A percentile compares a stretch with the other conserved stretches of the same genome.
Conservation (phyloP, 2,888 invertebrate genomes). For the Dione vanillae region DNA sequence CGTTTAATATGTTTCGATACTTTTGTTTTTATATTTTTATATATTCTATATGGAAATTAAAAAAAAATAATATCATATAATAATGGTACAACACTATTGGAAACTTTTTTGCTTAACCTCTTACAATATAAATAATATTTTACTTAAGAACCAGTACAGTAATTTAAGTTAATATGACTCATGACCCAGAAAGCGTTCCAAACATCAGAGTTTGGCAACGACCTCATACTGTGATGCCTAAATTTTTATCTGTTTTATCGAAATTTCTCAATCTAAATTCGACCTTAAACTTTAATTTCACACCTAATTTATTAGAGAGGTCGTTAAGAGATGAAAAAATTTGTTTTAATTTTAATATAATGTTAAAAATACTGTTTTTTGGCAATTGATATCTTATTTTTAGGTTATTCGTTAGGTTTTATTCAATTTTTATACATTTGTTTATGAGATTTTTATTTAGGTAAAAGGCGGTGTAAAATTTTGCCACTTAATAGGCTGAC, state of each 20-base stretch:
- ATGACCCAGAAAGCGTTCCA: conserved; percentile 39
- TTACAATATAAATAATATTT: neutral
- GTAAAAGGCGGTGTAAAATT: too few relatives aligned
- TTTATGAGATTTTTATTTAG: too few relatives aligned
- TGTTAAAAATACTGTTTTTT: neutral
- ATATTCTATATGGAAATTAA: too few relatives aligned
- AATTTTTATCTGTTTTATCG: conserved; percentile 18
- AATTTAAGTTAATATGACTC: conserved; percentile 22
- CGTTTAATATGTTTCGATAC: too few relatives aligned
- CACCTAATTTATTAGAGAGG: neutral
- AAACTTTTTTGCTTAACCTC: neutral
- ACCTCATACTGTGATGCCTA: conserved; percentile 10
- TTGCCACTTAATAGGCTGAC: too few relatives aligned
- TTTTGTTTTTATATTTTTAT: too few relatives aligned
- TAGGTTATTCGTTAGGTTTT: too few relatives aligned
- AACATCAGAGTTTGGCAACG: conserved; percentile 31
- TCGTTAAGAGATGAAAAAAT: neutral
- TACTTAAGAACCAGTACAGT: neutral
- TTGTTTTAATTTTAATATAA: neutral
- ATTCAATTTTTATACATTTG: too few relatives aligned
- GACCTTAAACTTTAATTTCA: conserved; percentile 14
- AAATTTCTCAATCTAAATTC: conserved; percentile 15
- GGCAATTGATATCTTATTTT: too few relatives aligned
- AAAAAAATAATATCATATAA: too few relatives aligned
- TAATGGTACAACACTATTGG: too few relatives aligned